phyloP scores from a whole-genome alignment of 2,888 invertebrate genomes.

The Arenicola marina region DNA sequence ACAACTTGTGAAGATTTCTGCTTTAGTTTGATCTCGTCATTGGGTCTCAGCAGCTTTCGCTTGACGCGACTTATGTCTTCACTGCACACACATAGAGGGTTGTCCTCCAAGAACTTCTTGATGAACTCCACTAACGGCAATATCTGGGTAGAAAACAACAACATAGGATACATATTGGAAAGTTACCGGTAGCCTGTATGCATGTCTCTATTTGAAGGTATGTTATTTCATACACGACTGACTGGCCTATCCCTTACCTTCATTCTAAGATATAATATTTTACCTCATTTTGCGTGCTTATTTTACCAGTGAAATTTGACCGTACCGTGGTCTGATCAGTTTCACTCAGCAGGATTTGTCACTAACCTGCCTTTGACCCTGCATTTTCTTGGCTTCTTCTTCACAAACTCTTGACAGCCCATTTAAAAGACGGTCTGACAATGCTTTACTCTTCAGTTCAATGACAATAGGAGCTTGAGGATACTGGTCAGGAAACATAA shows the following conservation, averaged over 20 bases:
- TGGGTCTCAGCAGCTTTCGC: conserved; percentile 57
- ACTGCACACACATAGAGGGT: conserved; percentile 74
- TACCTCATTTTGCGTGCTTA: no score
- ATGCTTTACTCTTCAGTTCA: conserved; percentile 73
- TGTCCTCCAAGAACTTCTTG: conserved; percentile 71
- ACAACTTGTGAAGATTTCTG: conserved; percentile 70
- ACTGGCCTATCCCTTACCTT: no score
- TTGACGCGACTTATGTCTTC: conserved; percentile 73
- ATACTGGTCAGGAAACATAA: conserved; percentile 72
- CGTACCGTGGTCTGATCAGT: no score
- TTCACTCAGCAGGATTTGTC: no score
- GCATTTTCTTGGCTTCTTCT: conserved; percentile 66
- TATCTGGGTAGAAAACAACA: conserved; percentile 56
- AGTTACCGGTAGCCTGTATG: conserved; percentile 51
- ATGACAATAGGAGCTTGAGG: conserved; percentile 68
- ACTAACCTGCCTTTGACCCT: conserved; percentile 66
- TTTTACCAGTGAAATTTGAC: no score
- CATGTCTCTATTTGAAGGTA: conserved; percentile 67
- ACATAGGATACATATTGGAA: not conserved
- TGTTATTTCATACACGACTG: conserved; percentile 69
- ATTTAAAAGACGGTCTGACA: conserved; percentile 70
- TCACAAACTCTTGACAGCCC: conserved; percentile 70
- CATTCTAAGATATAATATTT: no score
- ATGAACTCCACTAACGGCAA: conserved; percentile 69
- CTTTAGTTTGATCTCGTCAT: conserved; percentile 70